Evolutionary conservation across 2,797 vertebrate genomes (phyloP), one percentile per base, ranked within the genome.

Genomic region (Girardinus metallicus): DNA sequence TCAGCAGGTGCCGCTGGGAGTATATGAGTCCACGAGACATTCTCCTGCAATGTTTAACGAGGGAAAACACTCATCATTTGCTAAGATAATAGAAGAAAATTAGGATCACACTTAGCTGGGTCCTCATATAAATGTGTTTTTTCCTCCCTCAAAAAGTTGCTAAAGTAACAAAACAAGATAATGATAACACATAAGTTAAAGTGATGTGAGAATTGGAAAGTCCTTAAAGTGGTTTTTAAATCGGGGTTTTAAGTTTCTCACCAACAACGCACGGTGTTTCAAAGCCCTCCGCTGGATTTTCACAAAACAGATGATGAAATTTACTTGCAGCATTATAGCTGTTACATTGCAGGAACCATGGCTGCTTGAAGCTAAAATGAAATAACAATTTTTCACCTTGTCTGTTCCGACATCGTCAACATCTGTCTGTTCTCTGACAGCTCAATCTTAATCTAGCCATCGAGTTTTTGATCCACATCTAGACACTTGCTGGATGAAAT

Each of bases 401-500:
- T 71, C 73, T 46, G 9, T 47, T 80, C 23, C 68, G 5, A 76
- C 72, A 66, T 75, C 31, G n/a, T 41, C 39, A 41, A 41, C 41
- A n/a, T 66, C 77, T 72, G 31, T 64, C 74, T 31, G 5, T 51
- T 29, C 15, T 43, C 60, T 72, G 66, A 80, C 15, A 75, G 49
- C 75, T 82, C 31, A 34, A 49, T 76, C 74, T 74, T 76, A 26
- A 71, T 75, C 76, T 66, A 49, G 12, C 29, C 34, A 75, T 53
- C 29, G 23, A 29, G 7, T 41, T 76, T 60, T 74, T 70, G 15
- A 60, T 70, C 60, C 31, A 1, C 39, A 71, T 87, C 80, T 80
- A 79, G 29, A 60, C 53, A 39, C 26, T n/a, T 47, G 57, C 26
- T 51, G 77, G 80, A 77, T 43, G 76, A 88, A 74, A 88, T 84